phyloP scores from a whole-genome alignment of 1,140 invertebrate genomes.

The Drosophila biarmipes region DNA sequence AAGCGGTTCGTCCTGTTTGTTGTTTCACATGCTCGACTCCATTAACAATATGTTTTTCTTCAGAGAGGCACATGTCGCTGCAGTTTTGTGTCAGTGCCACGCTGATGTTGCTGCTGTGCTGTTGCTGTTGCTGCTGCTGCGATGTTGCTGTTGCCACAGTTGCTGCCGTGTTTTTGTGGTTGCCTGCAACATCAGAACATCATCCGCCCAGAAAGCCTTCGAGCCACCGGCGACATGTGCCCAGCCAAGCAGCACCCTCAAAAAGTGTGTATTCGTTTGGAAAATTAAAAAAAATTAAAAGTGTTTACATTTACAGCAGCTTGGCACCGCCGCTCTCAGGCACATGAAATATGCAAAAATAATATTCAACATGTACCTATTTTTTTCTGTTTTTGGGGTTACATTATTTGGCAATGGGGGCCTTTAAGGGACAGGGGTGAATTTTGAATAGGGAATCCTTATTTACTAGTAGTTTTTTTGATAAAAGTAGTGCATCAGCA shows the following conservation, averaged over 20 bases:
- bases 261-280: constrained; percentile 74
- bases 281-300: constrained; percentile 79
- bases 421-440: neutral
- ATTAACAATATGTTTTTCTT: constrained; percentile 80
- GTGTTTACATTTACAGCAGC: constrained; percentile 59
- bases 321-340: constrained; percentile 11
- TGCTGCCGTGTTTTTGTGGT: constrained; percentile 52
- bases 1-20: constrained; percentile 56
- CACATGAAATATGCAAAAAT: constrained; percentile 37
- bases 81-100: constrained; percentile 23
- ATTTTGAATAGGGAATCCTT: neutral
- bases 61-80: constrained; percentile 44
- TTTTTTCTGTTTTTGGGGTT: neutral
- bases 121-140: constrained; percentile 11
- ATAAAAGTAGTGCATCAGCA: too few species aligned
- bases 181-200: constrained; percentile 24
- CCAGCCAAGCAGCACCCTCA: constrained; percentile 21
- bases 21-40: constrained; percentile 80
- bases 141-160: constrained; percentile 1
- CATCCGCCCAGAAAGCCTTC: constrained; percentile 21
- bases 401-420: neutral
- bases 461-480: too few species aligned
- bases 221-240: constrained; percentile 35
- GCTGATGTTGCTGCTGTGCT: constrained; percentile 8
- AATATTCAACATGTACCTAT: neutral